Conservation (phyloP, 2,888 invertebrate species). For the Agrotis segetum region DNA sequence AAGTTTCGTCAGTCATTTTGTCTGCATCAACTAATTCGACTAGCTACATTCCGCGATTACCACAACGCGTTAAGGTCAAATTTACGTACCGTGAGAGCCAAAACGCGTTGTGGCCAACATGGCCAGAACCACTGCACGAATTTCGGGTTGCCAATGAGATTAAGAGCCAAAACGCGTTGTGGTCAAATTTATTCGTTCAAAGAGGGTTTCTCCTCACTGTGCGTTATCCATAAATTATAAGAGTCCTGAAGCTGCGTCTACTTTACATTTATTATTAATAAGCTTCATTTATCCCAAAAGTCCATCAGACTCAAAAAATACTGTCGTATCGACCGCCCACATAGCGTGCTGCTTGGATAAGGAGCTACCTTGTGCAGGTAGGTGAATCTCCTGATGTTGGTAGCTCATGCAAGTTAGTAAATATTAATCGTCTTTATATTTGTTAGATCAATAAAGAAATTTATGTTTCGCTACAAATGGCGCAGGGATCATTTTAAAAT, state of each 20-base stretch:
- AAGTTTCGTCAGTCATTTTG: slow-evolving; percentile 22
- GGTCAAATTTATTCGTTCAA: slow-evolving; percentile 32
- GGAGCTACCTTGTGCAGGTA: slow-evolving; percentile 24
- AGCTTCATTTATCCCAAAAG: slow-evolving; percentile 18
- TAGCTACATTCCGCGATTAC: slow-evolving; percentile 33
- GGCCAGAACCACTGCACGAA: slow-evolving; percentile 47
- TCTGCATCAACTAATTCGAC: slow-evolving; percentile 30
- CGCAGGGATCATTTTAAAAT: neutral
- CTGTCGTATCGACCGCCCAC: slow-evolving; percentile 11
- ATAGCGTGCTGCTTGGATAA: slow-evolving; percentile 1
- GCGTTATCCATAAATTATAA: slow-evolving; percentile 19
- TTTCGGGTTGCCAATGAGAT: slow-evolving; percentile 45
- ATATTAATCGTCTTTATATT: neutral
- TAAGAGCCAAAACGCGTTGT: slow-evolving; percentile 52
- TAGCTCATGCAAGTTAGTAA: neutral
- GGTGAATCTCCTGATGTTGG: slow-evolving; percentile 3
- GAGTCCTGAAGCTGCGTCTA: slow-evolving; percentile 16
- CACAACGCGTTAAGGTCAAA: slow-evolving; percentile 51
- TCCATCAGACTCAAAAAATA: slow-evolving; percentile 9
- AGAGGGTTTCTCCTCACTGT: slow-evolving; percentile 1
- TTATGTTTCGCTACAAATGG: neutral
- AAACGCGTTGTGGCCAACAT: slow-evolving; percentile 50
- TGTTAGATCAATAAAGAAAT: neutral
- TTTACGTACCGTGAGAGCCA: slow-evolving; percentile 23
- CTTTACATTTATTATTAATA: slow-evolving; percentile 33